Base-by-base conservation (phyloP, 2,888 invertebrate species). In the Yponomeuta plumbellus region DNA sequence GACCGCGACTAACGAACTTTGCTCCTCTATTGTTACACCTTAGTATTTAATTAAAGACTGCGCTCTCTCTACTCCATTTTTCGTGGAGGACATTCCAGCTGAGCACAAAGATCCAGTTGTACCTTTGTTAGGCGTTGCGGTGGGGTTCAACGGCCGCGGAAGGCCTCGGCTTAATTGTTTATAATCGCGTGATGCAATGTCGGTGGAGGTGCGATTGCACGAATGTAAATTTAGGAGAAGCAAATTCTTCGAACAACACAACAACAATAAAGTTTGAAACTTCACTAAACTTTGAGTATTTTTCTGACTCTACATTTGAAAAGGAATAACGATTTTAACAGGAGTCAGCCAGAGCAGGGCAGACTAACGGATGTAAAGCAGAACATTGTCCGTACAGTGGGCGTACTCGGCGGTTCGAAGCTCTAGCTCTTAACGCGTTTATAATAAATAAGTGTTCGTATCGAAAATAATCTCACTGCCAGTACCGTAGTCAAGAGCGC, bases 141-240 rank as follows among this genome's bases (percentile, higher is more conserved):
- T 21, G 17, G 17, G 74, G 83, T 79, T 82, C 79, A 75, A 73
- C 70, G 78, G 80, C 77, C 79, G 68, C 79, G 67, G 66, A 44
- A 69, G 70, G 71, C 73, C 77, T 75, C 71, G 67, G 71, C 74
- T 75, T 79, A 78, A 80, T 80, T 81, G 79, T 78, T 76, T 71
- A 74, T 71, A 75, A 77, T 81, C 71, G 80, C 81, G 81, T 83
- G 82, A 78, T 78, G 78, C 78, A 78, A 79, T 73, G 74, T 69
- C 70, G 71, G 68, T 66, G 5, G 57, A 66, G 64, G n/a, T 63
- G 66, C 17, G 63, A 59, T 66, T 63, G 59, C 57, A 66, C 57
- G 66, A 61, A 61, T 34, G 40, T 58, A 39, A 22, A 11, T 40
- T 64, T 64, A 13, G 44, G 40, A 40, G 44, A 11, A 40, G 21